Base-by-base conservation (phyloP, 2,888 invertebrate species). In the Strigamia crassipes region DNA sequence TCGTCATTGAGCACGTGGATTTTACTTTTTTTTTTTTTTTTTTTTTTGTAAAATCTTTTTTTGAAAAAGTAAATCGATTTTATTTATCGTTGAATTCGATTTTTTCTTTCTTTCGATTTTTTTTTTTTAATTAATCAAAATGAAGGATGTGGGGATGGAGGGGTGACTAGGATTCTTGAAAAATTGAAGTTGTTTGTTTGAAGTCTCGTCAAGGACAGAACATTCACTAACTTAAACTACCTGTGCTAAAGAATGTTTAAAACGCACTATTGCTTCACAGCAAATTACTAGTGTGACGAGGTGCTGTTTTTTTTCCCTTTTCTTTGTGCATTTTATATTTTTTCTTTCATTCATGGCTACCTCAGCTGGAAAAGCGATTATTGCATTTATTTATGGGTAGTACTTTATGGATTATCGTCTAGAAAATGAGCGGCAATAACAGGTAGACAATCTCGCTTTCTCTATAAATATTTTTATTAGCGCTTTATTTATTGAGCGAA, bases 111-210 rank as follows among this genome's bases (percentile, higher is more conserved):
- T 51, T 51, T 51, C 15, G 0, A 1, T 51, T n/a, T n/a, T 51
- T 0, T 15, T 15, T 15, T 15, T 51, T n/a, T n/a, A 9, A 51
- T 9, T 15, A 6, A n/a, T 51, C 2, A 56, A 15, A 9, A n/a
- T 18, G 56, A 15, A 9, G 18, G 15, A 4, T 15, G 6, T 18
- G 4, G 9, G 56, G 18, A 13, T 46, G 13, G 4, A n/a, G 56
- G 56, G 18, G n/a, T 18, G n/a, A 56, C 1, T 41, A 21, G 79
- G 42, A 18, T 21, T 56, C 51, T 4, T 4, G 80, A 51, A 80
- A 80, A 80, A 56, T 56, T 80, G 0, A 56, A 80, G 80, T 38
- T 80, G 80, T 80, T 80, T 80, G 80, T 56, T 56, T 23, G 21
- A 80, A 56, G 56, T 51, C 51, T 61, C 31, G 61, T 81, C 81